Evolutionary conservation across 2,113 vertebrate species (phyloP), one percentile per base, ranked within the genome.

Genomic region (Mustela lutreola): DNA sequence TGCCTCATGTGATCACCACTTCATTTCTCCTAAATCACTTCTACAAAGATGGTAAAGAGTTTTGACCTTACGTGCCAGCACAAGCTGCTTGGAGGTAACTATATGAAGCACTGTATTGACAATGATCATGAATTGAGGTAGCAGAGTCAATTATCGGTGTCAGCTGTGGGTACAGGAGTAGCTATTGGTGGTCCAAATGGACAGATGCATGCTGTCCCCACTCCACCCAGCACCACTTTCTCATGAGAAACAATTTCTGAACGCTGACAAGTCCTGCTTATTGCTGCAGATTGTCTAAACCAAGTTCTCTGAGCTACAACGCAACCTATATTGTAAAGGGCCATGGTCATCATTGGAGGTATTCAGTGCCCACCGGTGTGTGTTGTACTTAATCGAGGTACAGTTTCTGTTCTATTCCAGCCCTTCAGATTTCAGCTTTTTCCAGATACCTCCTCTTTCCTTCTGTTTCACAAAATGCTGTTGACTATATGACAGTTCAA

Each of bases 391-490:
- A 88, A 93, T 26, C 28, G 60, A 91, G 21, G 33, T 60, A 1
- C 11, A 26, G 0, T 50, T 7, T 60, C 28, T 24, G 24, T 84
- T 22, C 45, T 42, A 4, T 79, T 45, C 18, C 5, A 42, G 24
- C 7, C 14, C 36, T 60, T 39, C 22, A 67, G 2, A 63, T 70
- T 84, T 62, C 22, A 80, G 12, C 50, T 42, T 14, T 48, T 71
- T 24, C 56, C 4, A 50, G 56, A 62, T 8, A 1, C 0, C 5
- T 36, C 22, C 24, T 19, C 6, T 21, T 4, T 19, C 12, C 4
- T 26, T 8, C 33, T 75, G 18, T 71, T 76, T 58, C 7, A 42
- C 56, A 39, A 53, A 75, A 42, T 42, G 82, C 42, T 80, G 5
- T 36, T 91, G 42, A 39, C 14, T 3, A 9, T 78, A 33, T 33